phyloP scores from a whole-genome alignment of 1,140 invertebrate genomes.

The Nixonia krombeini region DNA sequence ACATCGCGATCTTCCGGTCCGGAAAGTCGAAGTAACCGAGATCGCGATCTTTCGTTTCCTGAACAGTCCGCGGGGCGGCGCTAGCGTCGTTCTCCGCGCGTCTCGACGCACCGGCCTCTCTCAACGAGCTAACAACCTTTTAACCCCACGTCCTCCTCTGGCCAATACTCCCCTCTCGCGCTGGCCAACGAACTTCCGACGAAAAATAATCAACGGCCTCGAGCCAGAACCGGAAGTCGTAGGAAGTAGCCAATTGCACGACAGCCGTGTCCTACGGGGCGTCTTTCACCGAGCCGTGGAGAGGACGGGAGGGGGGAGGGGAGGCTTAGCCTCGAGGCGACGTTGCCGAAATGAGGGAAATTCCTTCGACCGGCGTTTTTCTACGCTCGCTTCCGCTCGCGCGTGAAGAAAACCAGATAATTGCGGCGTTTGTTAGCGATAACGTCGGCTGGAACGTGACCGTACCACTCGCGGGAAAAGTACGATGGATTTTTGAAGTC shows the following conservation, averaged over 20 bases:
- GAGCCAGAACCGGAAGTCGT: constrained; percentile 63
- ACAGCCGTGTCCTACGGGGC: constrained; percentile 47
- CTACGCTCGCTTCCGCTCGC: background rate
- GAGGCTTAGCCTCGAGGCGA: constrained; percentile 1
- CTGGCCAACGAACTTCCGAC: constrained; percentile 61
- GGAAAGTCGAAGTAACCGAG: too few species aligned
- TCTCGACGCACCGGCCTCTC: too few species aligned
- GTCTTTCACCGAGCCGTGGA: constrained; percentile 33
- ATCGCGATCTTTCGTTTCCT: too few species aligned
- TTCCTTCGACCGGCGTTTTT: background rate
- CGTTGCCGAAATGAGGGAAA: background rate
- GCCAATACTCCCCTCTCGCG: constrained; percentile 18
- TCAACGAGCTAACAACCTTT: too few species aligned
- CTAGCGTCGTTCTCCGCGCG: too few species aligned
- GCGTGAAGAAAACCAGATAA: background rate
- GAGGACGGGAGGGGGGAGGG: constrained; percentile 16
- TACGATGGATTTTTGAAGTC: too few species aligned
- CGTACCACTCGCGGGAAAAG: too few species aligned
- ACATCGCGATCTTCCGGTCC: too few species aligned
- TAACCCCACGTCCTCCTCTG: constrained; percentile 19
- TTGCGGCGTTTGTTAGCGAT: too few species aligned
- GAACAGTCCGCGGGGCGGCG: too few species aligned
- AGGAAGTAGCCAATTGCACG: constrained; percentile 65
- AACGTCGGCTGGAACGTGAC: too few species aligned
- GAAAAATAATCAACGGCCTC: constrained; percentile 62